A percentile compares a stretch with the other conserved stretches of the same genome.
Conservation (phyloP, 2,797 vertebrate genomes). For the Takifugu rubripes region DNA sequence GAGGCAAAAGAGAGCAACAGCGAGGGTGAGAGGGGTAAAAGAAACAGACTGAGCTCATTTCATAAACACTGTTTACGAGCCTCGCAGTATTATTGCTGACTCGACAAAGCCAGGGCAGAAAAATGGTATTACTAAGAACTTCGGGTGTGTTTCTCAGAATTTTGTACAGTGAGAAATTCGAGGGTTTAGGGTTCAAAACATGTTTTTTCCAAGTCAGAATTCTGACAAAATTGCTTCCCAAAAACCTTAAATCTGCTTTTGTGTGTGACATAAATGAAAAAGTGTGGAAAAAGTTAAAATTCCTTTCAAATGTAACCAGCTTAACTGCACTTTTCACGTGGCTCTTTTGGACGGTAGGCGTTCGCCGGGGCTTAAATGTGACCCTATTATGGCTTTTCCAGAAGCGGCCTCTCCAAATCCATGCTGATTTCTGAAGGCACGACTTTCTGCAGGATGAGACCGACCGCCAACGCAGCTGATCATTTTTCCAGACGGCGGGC, state of each 20-base stretch:
- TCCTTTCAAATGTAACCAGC: too few relatives aligned
- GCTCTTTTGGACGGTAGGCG: not conserved
- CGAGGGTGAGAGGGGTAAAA: constrained; percentile 14
- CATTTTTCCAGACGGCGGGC: constrained; percentile 58
- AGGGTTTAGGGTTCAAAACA: too few relatives aligned
- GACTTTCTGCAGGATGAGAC: constrained; percentile 20
- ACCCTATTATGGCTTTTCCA: not conserved
- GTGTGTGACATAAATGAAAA: not conserved
- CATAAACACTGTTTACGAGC: constrained; percentile 54
- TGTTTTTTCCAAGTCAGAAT: too few relatives aligned
- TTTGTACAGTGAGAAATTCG: too few relatives aligned
- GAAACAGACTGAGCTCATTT: constrained; percentile 51
- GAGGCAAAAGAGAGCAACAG: constrained; percentile 20
- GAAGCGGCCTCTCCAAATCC: not conserved
- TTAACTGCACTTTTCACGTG: not conserved
- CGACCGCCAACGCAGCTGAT: constrained; percentile 39
- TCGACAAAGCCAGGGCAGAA: constrained; percentile 20
- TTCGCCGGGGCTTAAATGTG: not conserved
- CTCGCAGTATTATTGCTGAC: constrained; percentile 45
- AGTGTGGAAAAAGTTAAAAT: too few relatives aligned
- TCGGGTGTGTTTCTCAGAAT: too few relatives aligned
- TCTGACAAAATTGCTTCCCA: too few relatives aligned
- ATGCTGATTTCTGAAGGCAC: constrained; percentile 9
- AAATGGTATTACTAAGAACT: too few relatives aligned
- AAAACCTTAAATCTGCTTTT: not conserved